Conservation (phyloP, 2,113 vertebrate species). For the Corythoichthys intestinalis region DNA sequence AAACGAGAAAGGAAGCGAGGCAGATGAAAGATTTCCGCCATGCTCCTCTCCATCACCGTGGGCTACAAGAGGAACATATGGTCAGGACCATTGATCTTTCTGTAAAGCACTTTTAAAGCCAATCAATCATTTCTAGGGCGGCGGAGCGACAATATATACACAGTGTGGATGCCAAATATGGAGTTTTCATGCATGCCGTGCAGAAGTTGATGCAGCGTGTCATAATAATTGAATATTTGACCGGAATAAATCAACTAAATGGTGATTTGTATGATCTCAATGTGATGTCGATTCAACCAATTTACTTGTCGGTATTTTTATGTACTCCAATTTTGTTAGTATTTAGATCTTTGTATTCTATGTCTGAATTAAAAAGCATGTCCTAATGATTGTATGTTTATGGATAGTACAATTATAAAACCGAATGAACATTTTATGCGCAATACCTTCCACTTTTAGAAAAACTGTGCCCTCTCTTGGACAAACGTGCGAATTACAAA, state of each 20-base stretch:
- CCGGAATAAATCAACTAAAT: neutral
- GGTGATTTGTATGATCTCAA: neutral
- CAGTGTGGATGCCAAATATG: neutral
- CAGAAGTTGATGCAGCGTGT: neutral
- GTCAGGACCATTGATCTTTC: neutral
- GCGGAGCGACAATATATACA: neutral
- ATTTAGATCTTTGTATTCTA: no score
- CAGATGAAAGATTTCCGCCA: slow-evolving; percentile 25
- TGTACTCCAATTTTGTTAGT: no score
- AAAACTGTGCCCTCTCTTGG: neutral
- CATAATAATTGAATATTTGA: neutral
- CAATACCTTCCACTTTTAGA: neutral
- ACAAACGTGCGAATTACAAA: neutral
- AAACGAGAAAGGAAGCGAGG: slow-evolving; percentile 10
- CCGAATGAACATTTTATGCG: no score
- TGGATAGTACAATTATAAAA: no score
- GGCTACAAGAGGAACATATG: neutral
- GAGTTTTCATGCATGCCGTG: neutral
- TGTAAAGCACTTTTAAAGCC: neutral
- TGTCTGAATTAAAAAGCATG: no score
- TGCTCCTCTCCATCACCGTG: neutral
- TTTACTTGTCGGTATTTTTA: no score
- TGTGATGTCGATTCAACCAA: no score
- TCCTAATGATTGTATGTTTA: no score
- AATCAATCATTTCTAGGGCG: neutral